Conservation (phyloP, 2,797 vertebrate genomes). For the Clangula hyemalis region DNA sequence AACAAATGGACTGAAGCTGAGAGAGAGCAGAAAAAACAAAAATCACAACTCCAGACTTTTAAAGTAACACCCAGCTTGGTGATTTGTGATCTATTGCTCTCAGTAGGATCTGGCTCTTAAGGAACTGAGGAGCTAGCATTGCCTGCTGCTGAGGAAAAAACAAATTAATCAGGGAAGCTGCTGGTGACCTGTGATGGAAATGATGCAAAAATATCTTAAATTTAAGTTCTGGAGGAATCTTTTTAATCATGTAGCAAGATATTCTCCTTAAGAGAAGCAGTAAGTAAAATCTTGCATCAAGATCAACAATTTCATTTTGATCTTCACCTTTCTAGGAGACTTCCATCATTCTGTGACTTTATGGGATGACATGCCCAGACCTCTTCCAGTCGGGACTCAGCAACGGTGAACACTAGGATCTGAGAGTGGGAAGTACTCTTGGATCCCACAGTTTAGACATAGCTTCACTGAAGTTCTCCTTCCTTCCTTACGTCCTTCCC, state of each 20-base stretch:
- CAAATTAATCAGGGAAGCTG: not conserved
- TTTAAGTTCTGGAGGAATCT: not conserved
- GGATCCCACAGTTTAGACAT: slow-evolving; percentile 1
- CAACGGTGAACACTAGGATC: not conserved
- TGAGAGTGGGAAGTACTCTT: not conserved
- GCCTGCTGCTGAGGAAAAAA: not conserved
- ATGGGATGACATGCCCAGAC: not conserved
- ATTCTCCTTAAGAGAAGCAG: not conserved
- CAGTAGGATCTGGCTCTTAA: not conserved
- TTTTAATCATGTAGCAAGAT: not conserved
- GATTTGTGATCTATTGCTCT: not conserved
- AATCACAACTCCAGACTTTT: not conserved
- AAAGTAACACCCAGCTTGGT: not conserved
- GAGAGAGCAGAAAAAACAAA: not conserved
- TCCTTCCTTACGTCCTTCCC: not conserved
- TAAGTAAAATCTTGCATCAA: not conserved
- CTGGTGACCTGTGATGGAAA: not conserved
- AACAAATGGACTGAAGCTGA: not conserved
- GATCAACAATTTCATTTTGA: not conserved
- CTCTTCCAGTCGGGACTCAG: not conserved
- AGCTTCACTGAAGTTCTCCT: slow-evolving; percentile 19
- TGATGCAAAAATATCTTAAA: not conserved
- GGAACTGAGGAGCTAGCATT: not conserved
- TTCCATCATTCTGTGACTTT: not conserved
- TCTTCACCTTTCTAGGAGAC: not conserved